Percentiles rank a stretch among this genome's conserved stretches.
Conservation (phyloP, 2,113 vertebrate genomes). For the Psephotus haematonotus region DNA sequence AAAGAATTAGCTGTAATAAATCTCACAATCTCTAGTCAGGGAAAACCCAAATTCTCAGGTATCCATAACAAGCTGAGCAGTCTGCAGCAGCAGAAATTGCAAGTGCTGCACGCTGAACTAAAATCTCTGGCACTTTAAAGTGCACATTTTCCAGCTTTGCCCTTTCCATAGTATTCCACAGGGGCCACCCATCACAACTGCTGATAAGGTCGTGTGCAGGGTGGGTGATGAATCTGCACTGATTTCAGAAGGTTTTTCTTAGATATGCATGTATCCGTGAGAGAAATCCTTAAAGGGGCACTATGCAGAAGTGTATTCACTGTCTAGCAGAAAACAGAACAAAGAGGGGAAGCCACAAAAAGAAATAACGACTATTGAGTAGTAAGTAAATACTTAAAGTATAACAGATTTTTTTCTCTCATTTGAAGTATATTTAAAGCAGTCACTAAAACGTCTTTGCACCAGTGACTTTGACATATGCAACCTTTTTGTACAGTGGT, state of each 20-base stretch:
- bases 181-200: constrained; percentile 23
- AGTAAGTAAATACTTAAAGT: neutral
- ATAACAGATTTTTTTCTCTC: neutral
- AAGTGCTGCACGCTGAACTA: neutral
- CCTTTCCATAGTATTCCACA: constrained; percentile 47
- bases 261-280: neutral
- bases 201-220: constrained; percentile 58
- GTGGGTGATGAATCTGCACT: constrained; percentile 54
- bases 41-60: neutral
- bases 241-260: constrained; percentile 24
- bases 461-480: neutral
- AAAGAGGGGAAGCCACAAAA: neutral
- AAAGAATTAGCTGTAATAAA: neutral
- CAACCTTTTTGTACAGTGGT: neutral
- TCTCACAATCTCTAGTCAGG: neutral
- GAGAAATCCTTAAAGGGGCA: neutral
- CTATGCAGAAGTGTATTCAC: neutral
- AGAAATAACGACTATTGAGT: neutral
- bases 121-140: constrained; percentile 27
- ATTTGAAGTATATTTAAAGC: neutral
- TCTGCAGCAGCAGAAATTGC: constrained; percentile 11
- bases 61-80: neutral
- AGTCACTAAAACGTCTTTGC: neutral
- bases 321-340: neutral
- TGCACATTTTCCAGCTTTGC: constrained; percentile 49